Percentiles rank a stretch among this genome's conserved stretches.
phyloP scores from a whole-genome alignment of 2,113 vertebrate genomes.

The Amia ocellicauda region DNA sequence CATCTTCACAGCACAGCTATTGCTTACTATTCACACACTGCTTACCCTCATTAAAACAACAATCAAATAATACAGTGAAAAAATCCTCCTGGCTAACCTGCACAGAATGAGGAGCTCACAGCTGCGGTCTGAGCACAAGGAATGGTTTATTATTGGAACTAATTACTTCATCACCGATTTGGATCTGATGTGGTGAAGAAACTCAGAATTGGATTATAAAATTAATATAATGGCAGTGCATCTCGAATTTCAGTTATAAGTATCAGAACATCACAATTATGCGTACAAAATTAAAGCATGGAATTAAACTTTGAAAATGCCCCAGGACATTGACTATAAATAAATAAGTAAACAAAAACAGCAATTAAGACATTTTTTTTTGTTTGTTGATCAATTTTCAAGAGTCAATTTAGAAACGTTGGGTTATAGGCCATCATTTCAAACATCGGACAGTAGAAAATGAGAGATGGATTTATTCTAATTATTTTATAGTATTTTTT shows the following conservation, averaged over 20 bases:
- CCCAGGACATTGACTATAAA: neutral
- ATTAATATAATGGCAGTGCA: neutral
- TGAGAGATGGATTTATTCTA: too few species aligned
- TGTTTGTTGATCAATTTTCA: too few species aligned
- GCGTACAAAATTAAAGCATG: neutral
- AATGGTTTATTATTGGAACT: neutral
- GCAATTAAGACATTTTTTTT: neutral
- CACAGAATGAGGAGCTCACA: neutral
- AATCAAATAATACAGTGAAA: neutral
- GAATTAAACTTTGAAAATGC: neutral
- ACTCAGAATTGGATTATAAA: neutral
- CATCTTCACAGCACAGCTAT: too few species aligned
- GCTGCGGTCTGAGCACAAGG: neutral
- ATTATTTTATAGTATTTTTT: too few species aligned
- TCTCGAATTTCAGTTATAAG: neutral
- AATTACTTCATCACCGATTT: neutral
- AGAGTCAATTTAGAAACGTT: too few species aligned
- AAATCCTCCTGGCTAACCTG: neutral
- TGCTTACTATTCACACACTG: too few species aligned
- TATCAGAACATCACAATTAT: neutral
- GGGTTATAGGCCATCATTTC: too few species aligned
- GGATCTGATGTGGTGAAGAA: neutral
- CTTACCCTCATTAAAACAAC: too few species aligned
- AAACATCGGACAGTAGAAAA: too few species aligned
- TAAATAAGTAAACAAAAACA: neutral